These are phyloP conservation scores for Drosophila mettleri DNA, from an alignment of 2,888 invertebrate genomes.

Conservation along the genomic window DNA sequence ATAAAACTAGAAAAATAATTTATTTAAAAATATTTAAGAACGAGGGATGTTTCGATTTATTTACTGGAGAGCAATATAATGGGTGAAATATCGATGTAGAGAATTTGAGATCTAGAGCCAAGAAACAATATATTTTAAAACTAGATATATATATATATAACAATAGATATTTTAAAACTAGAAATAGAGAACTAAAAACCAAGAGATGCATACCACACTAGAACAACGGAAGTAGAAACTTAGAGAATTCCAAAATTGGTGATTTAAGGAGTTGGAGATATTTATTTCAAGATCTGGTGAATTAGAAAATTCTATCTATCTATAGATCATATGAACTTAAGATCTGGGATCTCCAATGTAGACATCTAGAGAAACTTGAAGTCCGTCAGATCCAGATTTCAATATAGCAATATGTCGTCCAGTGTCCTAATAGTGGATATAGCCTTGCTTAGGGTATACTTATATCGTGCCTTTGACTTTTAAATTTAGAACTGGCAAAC, in stretches of 20 bases:
- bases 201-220: no score
- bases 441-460: background rate
- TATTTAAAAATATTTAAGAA: no score
- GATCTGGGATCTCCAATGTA: background rate
- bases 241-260: no score
- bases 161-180: background rate
- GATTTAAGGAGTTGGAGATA: no score
- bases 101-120: background rate
- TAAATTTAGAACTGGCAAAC: constrained; percentile 71
- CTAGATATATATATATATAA: background rate
- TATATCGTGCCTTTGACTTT: constrained; percentile 69
- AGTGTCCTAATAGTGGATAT: background rate
- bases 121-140: background rate
- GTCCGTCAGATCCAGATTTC: background rate
- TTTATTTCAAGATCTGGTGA: no score
- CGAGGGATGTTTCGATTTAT: no score
- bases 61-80: no score
- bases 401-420: background rate
- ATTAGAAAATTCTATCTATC: no score
- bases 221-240: no score
- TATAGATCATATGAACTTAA: no score
- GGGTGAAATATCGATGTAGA: background rate
- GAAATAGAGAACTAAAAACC: background rate
- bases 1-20: no score
- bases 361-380: background rate